Evolutionary conservation across 2,797 vertebrate species (phyloP), one percentile per base, ranked within the genome.

Genomic region (Girardinus metallicus): DNA sequence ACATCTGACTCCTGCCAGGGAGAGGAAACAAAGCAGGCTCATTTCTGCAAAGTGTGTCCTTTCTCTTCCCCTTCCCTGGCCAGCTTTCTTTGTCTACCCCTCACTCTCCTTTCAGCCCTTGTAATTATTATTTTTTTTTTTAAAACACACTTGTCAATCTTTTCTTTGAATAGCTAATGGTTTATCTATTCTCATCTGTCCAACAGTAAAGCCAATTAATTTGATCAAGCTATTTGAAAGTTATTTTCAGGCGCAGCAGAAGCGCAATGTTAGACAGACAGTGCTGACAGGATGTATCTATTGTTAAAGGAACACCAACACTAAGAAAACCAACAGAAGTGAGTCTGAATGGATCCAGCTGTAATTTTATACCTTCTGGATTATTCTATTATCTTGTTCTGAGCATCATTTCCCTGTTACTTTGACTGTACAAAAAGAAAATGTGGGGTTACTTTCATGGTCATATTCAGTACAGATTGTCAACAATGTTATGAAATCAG

Each of bases 161-260:
- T 89, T 87, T 90, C 80, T 92, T 93, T 94, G 91, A 93, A 85
- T 86, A 91, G 91, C 83, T 94, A 95, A 95, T 94, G 88, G 89
- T 87, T 87, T 85, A 88, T 89, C 88, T 88, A 83, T 93, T 88
- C 87, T 84, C 74, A 81, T 89, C 85, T 83, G 75, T 88, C 85
- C 85, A 84, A 90, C 88, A 92, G 87, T 86, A 83, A 84, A 89
- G 85, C 79, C 93, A 95, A 93, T 95, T 95, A 94, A 93, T 93
- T 92, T 78, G 90, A 95, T 94, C 89, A 92, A 91, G 89, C 92
- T 86, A 90, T 87, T 81, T 91, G 86, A 88, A 89, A 91, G 86
- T 88, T 76, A 92, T 93, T 94, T 91, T 90, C 82, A 66, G 82
- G 43, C 84, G 10, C 89, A 83, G 86, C 70, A 15, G 85, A 88